Evolutionary conservation across 2,888 invertebrate genomes (phyloP), one percentile per base, ranked within the genome.

Genomic region (Chrysodeixis includens): DNA sequence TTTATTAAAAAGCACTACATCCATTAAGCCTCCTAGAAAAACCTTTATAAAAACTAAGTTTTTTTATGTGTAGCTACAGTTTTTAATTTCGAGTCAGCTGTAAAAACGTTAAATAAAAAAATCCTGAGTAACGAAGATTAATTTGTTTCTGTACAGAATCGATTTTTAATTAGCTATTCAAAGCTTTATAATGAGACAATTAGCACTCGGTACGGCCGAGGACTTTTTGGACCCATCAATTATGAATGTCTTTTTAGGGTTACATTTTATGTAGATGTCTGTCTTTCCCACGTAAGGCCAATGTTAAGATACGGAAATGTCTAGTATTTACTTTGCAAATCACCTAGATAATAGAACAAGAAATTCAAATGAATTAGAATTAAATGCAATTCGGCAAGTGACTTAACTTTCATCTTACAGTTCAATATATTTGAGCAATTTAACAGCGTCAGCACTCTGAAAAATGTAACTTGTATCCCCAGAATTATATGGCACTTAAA

Each of bases 81-180:
- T 46, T 46, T 46, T 9, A 46, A 20, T 20, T 49, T 49, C 10
- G 20, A 76, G 54, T 63, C 14, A 66, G 32, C 56, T 58, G 54
- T 63, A 66, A 82, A 71, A 69, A 78, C 72, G 55, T 66, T 62
- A 56, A 35, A 60, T 76, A 78, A 81, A 81, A 83, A 54, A 74
- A 68, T 62, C 46, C 53, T 30, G 57, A 70, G 59, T 86, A 85
- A 87, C 81, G 86, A 86, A 88, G 88, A 88, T 89, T 86, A 86
- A 79, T 81, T 86, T 82, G 79, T 78, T 79, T 77, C 83, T 80
- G 69, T 69, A 78, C 67, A 76, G 78, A 88, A 89, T 89, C 83
- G 87, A 87, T 88, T 88, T 86, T 83, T 82, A 87, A 88, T 89
- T 86, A 84, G 66, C 63, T 71, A 76, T 77, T 83, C 65, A 71